Evolutionary conservation across 2,113 vertebrate species (phyloP).

Genomic region (Upupa epops): DNA sequence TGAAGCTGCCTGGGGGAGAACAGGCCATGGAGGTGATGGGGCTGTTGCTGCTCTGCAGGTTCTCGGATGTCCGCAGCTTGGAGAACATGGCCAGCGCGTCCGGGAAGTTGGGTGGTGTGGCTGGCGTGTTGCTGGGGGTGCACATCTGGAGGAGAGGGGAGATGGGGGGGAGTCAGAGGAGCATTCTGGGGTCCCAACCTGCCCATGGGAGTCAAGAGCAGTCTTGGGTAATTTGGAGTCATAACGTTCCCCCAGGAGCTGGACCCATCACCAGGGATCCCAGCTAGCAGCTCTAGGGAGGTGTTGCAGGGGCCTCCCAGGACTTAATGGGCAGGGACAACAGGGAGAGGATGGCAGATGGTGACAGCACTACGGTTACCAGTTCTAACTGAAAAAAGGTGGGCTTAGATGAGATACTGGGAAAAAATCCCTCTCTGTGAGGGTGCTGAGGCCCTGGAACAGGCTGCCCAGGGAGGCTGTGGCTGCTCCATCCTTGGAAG

Average conservation of each 20-base stretch:
- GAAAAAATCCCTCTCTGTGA: background rate
- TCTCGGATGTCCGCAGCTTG: constrained; percentile 89
- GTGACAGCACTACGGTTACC: background rate
- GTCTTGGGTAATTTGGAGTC: fast-evolving
- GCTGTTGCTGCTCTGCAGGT: constrained; percentile 68
- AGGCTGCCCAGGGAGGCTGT: background rate
- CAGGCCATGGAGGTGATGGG: constrained; percentile 84
- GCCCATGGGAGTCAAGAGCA: too few relatives aligned
- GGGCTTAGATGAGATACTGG: background rate
- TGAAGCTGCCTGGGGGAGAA: constrained; percentile 81
- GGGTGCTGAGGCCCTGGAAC: background rate
- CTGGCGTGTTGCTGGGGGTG: constrained; percentile 94
- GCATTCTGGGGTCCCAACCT: background rate
- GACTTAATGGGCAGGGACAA: background rate
- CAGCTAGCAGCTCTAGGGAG: background rate
- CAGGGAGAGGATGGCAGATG: background rate
- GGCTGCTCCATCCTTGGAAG: background rate
- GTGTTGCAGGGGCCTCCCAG: background rate
- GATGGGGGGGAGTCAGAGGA: fast-evolving
- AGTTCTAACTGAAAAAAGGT: background rate
- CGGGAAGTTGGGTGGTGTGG: constrained; percentile 94
- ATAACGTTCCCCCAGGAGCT: background rate
- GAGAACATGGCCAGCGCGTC: constrained; percentile 97
- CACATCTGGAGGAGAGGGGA: constrained; percentile 82
- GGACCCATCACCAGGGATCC: fast-evolving